Percentiles rank a stretch among this genome's conserved stretches.
Evolutionary conservation across 2,888 invertebrate species (phyloP).

Genomic region (Stictocephala bisonia): DNA sequence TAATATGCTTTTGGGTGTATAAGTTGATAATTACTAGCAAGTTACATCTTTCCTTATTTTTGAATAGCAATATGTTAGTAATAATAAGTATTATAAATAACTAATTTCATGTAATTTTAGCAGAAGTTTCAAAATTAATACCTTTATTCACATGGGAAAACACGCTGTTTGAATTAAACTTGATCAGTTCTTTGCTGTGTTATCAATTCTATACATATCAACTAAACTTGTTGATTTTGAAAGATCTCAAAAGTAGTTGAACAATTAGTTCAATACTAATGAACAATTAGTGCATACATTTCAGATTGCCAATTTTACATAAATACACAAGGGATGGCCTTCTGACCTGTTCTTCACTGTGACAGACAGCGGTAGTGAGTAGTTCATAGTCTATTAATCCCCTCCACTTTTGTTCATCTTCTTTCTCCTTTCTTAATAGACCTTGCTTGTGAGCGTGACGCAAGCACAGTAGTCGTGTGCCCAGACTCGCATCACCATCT

Average conservation of each 20-base stretch:
- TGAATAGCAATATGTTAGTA: too few relatives aligned
- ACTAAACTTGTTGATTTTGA: not conserved
- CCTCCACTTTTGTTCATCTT: conserved; percentile 66
- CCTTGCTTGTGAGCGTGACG: conserved; percentile 68
- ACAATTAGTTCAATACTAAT: too few relatives aligned
- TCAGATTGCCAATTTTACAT: too few relatives aligned
- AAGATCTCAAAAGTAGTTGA: not conserved
- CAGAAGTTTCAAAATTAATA: too few relatives aligned
- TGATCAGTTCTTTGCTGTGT: not conserved
- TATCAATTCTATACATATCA: not conserved
- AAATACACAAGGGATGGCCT: too few relatives aligned
- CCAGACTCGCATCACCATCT: conserved; percentile 61
- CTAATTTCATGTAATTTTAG: too few relatives aligned
- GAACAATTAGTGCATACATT: too few relatives aligned
- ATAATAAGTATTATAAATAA: too few relatives aligned
- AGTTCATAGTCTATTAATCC: conserved; percentile 68
- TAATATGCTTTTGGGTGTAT: too few relatives aligned
- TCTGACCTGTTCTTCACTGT: conserved; percentile 71
- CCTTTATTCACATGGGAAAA: too few relatives aligned
- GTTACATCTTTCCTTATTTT: too few relatives aligned
- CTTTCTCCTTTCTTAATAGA: conserved; percentile 58
- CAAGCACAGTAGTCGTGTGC: conserved; percentile 67
- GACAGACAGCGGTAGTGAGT: conserved; percentile 70
- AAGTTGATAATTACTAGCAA: too few relatives aligned
- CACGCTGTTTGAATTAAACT: not conserved